Evolutionary conservation across 1,140 invertebrate genomes (phyloP), one percentile per base, ranked within the genome.

Genomic region (Helicoverpa zea): DNA sequence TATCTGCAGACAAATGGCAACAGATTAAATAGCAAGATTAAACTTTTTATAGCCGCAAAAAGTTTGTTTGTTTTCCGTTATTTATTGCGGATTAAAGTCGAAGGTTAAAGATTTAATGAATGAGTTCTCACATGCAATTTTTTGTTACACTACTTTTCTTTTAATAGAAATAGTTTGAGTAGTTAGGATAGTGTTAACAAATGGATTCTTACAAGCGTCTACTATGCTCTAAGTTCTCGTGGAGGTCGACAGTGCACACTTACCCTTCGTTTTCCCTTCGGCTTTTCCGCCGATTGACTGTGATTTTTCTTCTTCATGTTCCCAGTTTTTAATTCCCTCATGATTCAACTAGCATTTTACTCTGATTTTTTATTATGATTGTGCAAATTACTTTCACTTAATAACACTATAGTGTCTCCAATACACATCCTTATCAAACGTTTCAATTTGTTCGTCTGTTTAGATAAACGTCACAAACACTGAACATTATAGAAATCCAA

Each of bases 181-280:
- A 61, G 13, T 5, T 61, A 12, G 18, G 23, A 23, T 23, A 23
- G n/a, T 56, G 10, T 58, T 58, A 4, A n/a, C 5, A 5, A 9
- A 0, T 2, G n/a, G 11, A 18, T 18, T 49, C 16, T 49, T 18
- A 66, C 5, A 23, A 43, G 35, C 5, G 35, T 72, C 68, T 72
- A 29, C 2, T 52, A 23, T 52, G 18, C 9, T 30, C 23, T 30
- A 52, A 61, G 54, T 61, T 14, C 10, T 14, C 2, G n/a, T 16
- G 11, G 47, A 29, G 51, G 3, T 30, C 12, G 56, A n/a, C n/a
- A 18, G 54, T 75, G 16, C 58, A 80, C 81, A 89, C 90, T 92
- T 78, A 93, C 92, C 90, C 87, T 89, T 77, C 85, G 85, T 82
- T 91, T 92, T 75, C 88, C 89, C 72, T 88, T 91, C 66, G 89